A percentile compares a stretch with the other conserved stretches of the same genome.
Conservation (phyloP, 2,113 vertebrate genomes). For the Ifrita kowaldi region DNA sequence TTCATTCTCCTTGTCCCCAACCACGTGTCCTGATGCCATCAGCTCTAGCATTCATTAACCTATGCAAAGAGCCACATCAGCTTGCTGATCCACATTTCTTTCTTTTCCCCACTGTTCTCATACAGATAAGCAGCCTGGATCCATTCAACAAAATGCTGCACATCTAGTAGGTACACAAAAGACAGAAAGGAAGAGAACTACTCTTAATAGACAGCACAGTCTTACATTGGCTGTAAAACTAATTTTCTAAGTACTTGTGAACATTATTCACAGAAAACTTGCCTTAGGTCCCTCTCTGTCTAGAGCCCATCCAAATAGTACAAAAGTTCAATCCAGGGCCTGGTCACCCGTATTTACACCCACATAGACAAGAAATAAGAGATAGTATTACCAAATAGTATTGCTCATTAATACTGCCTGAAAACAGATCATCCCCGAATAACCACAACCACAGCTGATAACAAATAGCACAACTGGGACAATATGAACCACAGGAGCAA, state of each 20-base stretch:
- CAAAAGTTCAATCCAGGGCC: neutral
- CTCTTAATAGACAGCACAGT: neutral
- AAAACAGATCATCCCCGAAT: neutral
- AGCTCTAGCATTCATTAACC: neutral
- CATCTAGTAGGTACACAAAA: neutral
- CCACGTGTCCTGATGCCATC: neutral
- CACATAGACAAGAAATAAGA: neutral
- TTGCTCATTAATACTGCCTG: neutral
- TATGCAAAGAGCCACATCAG: neutral
- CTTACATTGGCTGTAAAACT: neutral
- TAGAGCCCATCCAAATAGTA: neutral
- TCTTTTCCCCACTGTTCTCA: neutral
- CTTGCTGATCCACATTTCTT: neutral
- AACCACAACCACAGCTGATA: neutral
- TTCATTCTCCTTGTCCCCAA: neutral
- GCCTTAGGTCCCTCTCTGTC: neutral
- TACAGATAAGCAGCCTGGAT: neutral
- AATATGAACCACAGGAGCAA: neutral
- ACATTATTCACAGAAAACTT: neutral
- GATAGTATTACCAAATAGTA: neutral
- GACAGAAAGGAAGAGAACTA: neutral
- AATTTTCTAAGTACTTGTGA: neutral
- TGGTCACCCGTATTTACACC: neutral
- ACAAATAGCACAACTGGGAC: neutral
- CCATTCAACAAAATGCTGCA: neutral